Percentiles rank a stretch among this genome's conserved stretches.
These are phyloP conservation scores for Mormyrops attenuatus DNA, from an alignment of 2,797 vertebrate genomes.

Conservation along the genomic window DNA sequence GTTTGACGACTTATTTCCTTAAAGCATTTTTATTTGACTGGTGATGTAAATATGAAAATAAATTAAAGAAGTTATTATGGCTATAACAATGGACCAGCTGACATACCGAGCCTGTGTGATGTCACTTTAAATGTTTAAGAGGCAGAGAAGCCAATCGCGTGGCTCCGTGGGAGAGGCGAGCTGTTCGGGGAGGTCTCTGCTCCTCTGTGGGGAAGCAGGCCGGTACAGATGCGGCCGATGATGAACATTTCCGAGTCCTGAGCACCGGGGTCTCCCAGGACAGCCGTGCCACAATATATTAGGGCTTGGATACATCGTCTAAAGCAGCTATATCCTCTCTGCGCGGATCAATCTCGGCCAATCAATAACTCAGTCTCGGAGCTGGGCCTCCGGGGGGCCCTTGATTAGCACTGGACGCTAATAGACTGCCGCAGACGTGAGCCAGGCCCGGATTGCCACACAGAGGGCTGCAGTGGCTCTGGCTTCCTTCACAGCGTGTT, in stretches of 20 bases:
- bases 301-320: constrained; percentile 64
- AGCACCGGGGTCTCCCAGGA: constrained; percentile 34
- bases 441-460: constrained; percentile 26
- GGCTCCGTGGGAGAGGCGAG: not conserved
- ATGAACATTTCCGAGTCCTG: not conserved
- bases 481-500: not conserved
- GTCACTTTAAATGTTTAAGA: not conserved
- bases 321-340: constrained; percentile 67
- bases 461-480: not conserved
- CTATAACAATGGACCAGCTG: not conserved
- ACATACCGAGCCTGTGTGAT: not conserved
- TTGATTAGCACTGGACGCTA: constrained; percentile 55
- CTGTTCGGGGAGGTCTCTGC: not conserved
- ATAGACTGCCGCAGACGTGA: constrained; percentile 16
- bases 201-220: not conserved
- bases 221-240: not conserved
- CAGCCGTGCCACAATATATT: constrained; percentile 52
- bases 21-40: not conserved
- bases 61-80: not conserved
- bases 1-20: not conserved
- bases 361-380: constrained; percentile 65
- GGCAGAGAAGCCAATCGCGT: not conserved
- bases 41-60: not conserved
- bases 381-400: constrained; percentile 34
- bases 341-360: constrained; percentile 56